These are phyloP conservation scores for Mythimna vitellina DNA, from an alignment of 2,888 invertebrate genomes.

Conservation along the genomic window DNA sequence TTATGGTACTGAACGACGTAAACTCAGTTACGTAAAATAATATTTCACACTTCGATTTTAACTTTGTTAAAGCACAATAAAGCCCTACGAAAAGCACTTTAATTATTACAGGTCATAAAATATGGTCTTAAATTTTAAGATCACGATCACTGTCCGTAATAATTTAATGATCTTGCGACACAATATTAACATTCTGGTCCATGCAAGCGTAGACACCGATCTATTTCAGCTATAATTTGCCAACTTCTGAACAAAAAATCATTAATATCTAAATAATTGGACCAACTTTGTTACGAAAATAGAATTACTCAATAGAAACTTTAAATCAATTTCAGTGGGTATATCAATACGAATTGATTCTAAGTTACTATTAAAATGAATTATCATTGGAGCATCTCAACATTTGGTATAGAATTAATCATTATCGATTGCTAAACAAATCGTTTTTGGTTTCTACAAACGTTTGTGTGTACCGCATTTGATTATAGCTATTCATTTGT, in stretches of 20 bases:
- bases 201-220: constrained; percentile 9
- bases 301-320: constrained; percentile 33
- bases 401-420: constrained; percentile 54
- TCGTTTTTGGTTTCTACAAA: constrained; percentile 17
- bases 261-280: constrained; percentile 44
- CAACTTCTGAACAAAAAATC: constrained; percentile 19
- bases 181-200: neutral
- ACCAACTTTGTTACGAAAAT: constrained; percentile 35
- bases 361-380: constrained; percentile 37
- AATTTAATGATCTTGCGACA: constrained; percentile 38
- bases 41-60: neutral
- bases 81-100: constrained; percentile 14
- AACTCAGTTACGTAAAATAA: neutral
- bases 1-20: too few species aligned
- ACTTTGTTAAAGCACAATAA: constrained; percentile 1
- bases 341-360: constrained; percentile 44
- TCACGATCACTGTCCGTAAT: constrained; percentile 16
- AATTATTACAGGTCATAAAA: constrained; percentile 29
- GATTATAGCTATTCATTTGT: constrained; percentile 14
- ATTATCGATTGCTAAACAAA: constrained; percentile 51
- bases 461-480: constrained; percentile 30
- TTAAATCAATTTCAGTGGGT: constrained; percentile 37
- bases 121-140: constrained; percentile 12
- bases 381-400: constrained; percentile 42
- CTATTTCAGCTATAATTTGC: constrained; percentile 16